Conservation (phyloP, 2,888 invertebrate genomes). For the Monoplex corrugatus region DNA sequence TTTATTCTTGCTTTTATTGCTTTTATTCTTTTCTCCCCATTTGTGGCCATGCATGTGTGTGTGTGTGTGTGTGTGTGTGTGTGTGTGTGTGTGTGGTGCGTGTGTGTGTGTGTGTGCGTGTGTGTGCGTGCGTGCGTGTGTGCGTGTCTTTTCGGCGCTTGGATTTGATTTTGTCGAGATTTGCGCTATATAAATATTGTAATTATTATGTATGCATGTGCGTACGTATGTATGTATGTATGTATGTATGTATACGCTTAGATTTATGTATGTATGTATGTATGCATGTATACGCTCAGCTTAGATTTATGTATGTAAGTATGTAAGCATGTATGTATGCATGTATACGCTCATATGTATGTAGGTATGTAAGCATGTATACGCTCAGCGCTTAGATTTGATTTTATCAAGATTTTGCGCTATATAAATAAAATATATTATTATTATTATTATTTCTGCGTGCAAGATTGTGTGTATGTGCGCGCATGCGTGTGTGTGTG, state of each 20-base stretch:
- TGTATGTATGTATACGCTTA: background rate
- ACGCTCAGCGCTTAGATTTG: background rate
- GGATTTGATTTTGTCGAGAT: no score
- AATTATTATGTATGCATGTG: background rate
- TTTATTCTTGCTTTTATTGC: no score
- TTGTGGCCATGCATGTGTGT: no score
- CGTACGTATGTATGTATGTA: background rate
- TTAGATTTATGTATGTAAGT: background rate
- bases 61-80: conserved; percentile 11
- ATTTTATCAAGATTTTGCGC: background rate
- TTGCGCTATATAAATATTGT: no score
- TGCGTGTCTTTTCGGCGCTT: background rate
- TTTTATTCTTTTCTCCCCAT: no score
- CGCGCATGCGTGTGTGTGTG: conserved; percentile 4
- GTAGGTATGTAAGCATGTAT: background rate
- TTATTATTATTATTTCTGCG: no score
- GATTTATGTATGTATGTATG: background rate
- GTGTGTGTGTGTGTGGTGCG: background rate
- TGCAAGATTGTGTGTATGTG: background rate
- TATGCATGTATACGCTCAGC: background rate
- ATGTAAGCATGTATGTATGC: background rate
- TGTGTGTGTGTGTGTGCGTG: background rate
- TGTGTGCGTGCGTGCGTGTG: background rate
- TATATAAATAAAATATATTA: no score
- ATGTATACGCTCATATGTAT: background rate